phyloP scores from a whole-genome alignment of 1,140 invertebrate species.

The Bombus breviceps region DNA sequence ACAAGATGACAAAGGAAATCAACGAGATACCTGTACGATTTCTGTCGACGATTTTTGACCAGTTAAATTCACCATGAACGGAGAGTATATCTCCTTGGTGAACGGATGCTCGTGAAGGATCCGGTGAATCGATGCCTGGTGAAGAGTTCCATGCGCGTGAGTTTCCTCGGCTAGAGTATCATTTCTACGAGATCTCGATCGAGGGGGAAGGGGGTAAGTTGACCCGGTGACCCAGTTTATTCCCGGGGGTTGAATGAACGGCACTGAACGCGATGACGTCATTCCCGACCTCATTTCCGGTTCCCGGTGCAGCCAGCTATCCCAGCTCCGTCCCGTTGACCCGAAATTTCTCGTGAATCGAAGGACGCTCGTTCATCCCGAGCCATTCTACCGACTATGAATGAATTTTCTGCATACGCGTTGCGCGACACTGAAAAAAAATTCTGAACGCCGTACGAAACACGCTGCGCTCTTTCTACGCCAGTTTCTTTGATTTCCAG shows the following conservation, averaged over 20 bases:
- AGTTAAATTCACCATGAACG: background rate
- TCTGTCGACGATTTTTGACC: too few species aligned
- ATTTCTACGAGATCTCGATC: conserved; percentile 30
- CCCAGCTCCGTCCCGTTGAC: conserved; percentile 71
- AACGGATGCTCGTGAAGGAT: background rate
- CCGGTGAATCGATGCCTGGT: background rate
- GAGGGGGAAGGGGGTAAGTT: conserved; percentile 27
- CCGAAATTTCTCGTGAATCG: conserved; percentile 75
- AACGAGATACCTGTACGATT: too few species aligned
- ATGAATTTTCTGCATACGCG: conserved; percentile 60
- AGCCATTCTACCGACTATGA: conserved; percentile 57
- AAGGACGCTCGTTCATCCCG: conserved; percentile 74
- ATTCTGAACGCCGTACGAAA: background rate
- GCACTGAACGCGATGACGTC: conserved; percentile 73
- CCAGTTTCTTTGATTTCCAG: background rate
- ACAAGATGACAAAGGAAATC: too few species aligned
- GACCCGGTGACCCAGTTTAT: conserved; percentile 72
- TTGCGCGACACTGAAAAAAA: conserved; percentile 8
- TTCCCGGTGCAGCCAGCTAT: conserved; percentile 73
- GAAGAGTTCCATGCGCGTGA: background rate
- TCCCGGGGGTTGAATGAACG: conserved; percentile 77
- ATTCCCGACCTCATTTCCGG: conserved; percentile 77
- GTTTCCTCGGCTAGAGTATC: conserved; percentile 28
- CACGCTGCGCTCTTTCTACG: background rate
- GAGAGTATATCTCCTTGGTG: background rate